Evolutionary conservation across 2,113 vertebrate species (phyloP).

Genomic region (Castor canadensis): DNA sequence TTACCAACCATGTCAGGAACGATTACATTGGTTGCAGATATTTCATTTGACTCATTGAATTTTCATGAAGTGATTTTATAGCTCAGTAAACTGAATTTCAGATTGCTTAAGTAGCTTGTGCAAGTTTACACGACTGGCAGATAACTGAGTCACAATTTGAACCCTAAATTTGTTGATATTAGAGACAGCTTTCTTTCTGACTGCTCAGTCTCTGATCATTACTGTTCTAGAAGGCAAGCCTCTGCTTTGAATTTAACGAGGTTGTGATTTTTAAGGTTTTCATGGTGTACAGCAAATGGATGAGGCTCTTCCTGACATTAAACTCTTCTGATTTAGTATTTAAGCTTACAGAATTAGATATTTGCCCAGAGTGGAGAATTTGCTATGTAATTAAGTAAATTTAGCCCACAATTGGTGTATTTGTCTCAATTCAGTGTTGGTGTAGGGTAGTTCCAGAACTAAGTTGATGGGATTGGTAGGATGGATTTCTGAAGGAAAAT

Average conservation of each 20-base stretch:
- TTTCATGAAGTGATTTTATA: neutral
- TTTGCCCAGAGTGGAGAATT: conserved; percentile 26
- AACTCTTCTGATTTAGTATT: neutral
- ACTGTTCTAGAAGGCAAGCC: neutral
- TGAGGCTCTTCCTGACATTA: neutral
- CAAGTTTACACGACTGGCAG: neutral
- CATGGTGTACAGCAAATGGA: neutral
- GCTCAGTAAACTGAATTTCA: neutral
- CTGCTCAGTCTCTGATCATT: neutral
- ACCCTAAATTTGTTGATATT: neutral
- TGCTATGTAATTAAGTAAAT: neutral
- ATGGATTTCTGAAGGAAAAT: conserved; percentile 25
- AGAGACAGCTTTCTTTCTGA: fast-evolving
- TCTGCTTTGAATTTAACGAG: neutral
- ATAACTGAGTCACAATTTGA: neutral
- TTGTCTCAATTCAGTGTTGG: neutral
- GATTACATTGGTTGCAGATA: neutral
- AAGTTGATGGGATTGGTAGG: neutral
- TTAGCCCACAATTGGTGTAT: neutral
- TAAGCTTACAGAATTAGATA: neutral
- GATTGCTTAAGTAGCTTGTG: neutral
- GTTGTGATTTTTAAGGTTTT: neutral
- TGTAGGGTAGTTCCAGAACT: neutral
- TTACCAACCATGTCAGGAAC: neutral
- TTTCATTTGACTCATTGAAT: neutral